Conservation (phyloP, 2,888 invertebrate genomes). For the Buathra laborator region DNA sequence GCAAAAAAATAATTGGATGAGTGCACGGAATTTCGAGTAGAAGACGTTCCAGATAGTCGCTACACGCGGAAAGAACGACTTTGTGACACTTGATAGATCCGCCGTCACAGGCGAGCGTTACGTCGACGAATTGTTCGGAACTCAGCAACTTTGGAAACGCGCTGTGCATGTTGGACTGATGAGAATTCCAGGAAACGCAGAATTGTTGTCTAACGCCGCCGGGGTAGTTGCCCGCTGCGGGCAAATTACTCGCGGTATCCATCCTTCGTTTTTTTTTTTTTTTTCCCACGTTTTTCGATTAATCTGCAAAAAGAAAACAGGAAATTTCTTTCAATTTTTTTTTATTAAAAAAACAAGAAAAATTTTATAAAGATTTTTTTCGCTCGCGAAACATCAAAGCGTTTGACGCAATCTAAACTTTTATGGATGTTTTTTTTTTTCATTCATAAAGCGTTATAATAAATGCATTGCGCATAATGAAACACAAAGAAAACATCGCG, state of each 20-base stretch:
- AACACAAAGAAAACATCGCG: neutral
- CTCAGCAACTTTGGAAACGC: conserved; percentile 92
- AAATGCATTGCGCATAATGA: neutral
- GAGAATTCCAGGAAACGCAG: conserved; percentile 94
- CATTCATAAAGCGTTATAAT: neutral
- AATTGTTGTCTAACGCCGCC: conserved; percentile 87
- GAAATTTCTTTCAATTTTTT: neutral
- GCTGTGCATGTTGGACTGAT: conserved; percentile 92
- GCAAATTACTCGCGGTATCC: conserved; percentile 81
- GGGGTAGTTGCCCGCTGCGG: conserved; percentile 80
- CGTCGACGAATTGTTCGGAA: conserved; percentile 94
- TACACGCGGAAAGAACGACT: conserved; percentile 93
- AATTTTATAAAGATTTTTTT: too few relatives aligned
- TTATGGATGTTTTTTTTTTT: conserved; percentile 12
- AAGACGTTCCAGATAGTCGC: conserved; percentile 93
- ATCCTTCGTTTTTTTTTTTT: conserved; percentile 67
- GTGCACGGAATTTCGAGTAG: conserved; percentile 94
- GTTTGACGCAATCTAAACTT: neutral
- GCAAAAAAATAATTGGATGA: conserved; percentile 93
- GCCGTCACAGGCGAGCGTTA: conserved; percentile 94
- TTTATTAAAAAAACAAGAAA: neutral
- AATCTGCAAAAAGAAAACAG: conserved; percentile 38
- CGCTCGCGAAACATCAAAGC: too few relatives aligned
- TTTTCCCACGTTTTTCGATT: conserved; percentile 25
- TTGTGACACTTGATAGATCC: conserved; percentile 95